Conservation (phyloP, 2,113 vertebrate genomes). For the Panurus biarmicus region DNA sequence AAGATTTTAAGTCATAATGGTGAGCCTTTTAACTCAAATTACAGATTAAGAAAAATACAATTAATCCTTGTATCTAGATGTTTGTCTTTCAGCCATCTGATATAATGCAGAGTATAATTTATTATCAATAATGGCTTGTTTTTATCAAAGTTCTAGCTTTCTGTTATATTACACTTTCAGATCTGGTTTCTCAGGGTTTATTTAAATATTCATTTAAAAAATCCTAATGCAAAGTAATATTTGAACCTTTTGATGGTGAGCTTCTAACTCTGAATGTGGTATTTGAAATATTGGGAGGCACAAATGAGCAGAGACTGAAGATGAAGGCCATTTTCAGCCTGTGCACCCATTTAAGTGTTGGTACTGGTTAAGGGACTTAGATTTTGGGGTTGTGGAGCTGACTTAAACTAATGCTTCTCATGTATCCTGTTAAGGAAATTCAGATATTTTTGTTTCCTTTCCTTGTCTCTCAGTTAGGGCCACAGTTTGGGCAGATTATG, state of each 20-base stretch:
- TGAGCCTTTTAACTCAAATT: neutral
- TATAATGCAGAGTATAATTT: neutral
- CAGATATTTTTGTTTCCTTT: neutral
- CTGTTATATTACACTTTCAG: neutral
- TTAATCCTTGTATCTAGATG: neutral
- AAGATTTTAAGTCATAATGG: neutral
- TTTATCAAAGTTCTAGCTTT: neutral
- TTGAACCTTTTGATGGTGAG: neutral
- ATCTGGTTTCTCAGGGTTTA: neutral
- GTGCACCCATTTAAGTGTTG: neutral
- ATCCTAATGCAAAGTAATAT: neutral
- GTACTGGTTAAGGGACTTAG: neutral
- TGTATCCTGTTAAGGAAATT: neutral
- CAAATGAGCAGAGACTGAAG: neutral
- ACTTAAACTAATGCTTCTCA: neutral
- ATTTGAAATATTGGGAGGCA: neutral
- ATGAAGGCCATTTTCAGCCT: neutral
- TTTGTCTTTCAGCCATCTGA: neutral
- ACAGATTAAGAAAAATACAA: neutral
- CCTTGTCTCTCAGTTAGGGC: neutral
- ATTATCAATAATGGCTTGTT: neutral
- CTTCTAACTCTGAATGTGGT: neutral
- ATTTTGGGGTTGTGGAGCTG: neutral
- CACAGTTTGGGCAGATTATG: neutral
- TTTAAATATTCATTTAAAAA: constrained; percentile 5